phyloP scores from a whole-genome alignment of 2,888 invertebrate species.

The Lacanobia oleracea region DNA sequence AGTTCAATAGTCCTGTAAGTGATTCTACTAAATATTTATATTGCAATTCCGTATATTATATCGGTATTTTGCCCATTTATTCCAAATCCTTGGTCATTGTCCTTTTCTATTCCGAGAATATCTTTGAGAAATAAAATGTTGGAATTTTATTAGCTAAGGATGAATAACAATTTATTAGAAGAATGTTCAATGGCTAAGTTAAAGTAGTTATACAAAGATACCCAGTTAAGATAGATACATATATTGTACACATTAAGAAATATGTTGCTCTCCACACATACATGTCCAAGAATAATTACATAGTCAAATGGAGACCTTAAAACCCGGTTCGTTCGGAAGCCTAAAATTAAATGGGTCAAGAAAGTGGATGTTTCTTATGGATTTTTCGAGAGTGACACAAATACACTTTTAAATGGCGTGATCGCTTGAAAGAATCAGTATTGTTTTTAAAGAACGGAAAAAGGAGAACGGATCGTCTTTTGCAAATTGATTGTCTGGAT shows the following conservation, averaged over 20 bases:
- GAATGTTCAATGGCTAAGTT: neutral
- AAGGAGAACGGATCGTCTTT: neutral
- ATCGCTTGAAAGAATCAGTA: neutral
- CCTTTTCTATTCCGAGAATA: slow-evolving; percentile 18
- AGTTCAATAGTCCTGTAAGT: slow-evolving; percentile 60
- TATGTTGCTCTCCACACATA: neutral
- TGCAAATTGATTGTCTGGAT: no score
- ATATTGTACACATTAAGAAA: neutral
- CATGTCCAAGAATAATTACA: slow-evolving; percentile 1
- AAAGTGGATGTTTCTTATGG: neutral
- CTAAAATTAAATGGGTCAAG: neutral
- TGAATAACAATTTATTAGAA: slow-evolving; percentile 1
- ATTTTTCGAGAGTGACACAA: neutral
- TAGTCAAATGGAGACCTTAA: neutral
- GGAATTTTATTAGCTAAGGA: neutral
- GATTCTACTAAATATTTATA: slow-evolving; percentile 60
- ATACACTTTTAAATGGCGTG: neutral
- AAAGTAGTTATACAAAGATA: neutral
- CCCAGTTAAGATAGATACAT: neutral
- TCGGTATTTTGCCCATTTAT: slow-evolving; percentile 30
- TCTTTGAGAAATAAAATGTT: slow-evolving; percentile 2
- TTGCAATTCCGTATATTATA: slow-evolving; percentile 32
- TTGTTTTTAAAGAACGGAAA: neutral
- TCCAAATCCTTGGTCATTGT: slow-evolving; percentile 34
- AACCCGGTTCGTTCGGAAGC: neutral